Percentiles rank a stretch among this genome's conserved stretches.
phyloP scores from a whole-genome alignment of 2,888 invertebrate species.

The Graphium colonna region DNA sequence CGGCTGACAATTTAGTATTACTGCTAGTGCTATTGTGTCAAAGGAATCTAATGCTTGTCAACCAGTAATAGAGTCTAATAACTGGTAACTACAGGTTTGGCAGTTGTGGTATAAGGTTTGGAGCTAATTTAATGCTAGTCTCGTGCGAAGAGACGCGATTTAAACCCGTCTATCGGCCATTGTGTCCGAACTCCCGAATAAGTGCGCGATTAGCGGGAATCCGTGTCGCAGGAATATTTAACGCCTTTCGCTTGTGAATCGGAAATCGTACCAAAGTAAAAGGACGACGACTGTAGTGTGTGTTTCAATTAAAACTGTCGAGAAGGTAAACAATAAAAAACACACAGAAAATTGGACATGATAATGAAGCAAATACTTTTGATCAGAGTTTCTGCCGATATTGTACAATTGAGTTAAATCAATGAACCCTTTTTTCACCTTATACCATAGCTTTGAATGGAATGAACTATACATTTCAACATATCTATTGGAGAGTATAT shows the following conservation, averaged over 20 bases:
- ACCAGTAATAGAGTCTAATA: slow-evolving; percentile 32
- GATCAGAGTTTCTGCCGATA: too few species aligned
- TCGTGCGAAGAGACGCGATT: slow-evolving; percentile 61
- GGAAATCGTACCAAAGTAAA: background rate
- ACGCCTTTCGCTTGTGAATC: slow-evolving; percentile 20
- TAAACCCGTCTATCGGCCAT: slow-evolving; percentile 68
- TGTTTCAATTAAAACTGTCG: too few species aligned
- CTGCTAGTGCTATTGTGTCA: slow-evolving; percentile 17
- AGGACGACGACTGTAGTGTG: too few species aligned
- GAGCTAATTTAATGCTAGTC: slow-evolving; percentile 63
- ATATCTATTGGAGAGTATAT: background rate
- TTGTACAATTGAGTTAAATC: too few species aligned
- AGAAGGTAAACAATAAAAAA: too few species aligned
- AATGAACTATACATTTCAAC: too few species aligned
- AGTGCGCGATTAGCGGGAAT: slow-evolving; percentile 46
- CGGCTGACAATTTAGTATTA: slow-evolving; percentile 33
- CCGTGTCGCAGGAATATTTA: slow-evolving; percentile 35
- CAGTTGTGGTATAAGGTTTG: slow-evolving; percentile 20
- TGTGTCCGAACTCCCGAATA: slow-evolving; percentile 53
- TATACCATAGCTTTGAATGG: too few species aligned
- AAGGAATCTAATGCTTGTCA: slow-evolving; percentile 34
- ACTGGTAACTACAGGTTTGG: background rate
- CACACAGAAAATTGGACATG: too few species aligned
- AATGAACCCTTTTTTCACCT: too few species aligned
- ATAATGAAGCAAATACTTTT: too few species aligned